Base-by-base conservation (phyloP, 2,113 vertebrate genomes). In the Megaceryle maxima region DNA sequence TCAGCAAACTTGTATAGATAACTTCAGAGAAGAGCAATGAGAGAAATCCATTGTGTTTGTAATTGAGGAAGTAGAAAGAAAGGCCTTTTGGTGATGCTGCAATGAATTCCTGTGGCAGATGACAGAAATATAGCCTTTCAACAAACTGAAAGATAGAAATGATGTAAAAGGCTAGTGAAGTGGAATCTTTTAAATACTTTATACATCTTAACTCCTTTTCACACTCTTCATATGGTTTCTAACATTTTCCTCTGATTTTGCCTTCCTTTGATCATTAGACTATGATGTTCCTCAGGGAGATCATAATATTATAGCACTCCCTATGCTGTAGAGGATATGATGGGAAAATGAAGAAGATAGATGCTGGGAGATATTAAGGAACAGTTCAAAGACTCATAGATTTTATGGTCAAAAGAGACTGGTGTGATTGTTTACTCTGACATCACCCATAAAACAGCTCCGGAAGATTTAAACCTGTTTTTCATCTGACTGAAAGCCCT, bases 201-300 rank as follows among this genome's bases (percentile, higher is more conserved):
- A 31, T 69, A 74, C 10, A 39, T 83, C 55, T 91, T 86, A 88
- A 73, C 9, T 90, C 0, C 64, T 90, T 88, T 93, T 80, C n/a
- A 87, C 35, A 66, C 7, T 92, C 55, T 85, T 90, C 19, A 1
- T 85, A 59, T 35, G 10, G 16, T 70, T 96, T 94, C 55, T 79
- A 90, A 80, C 2, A 43, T 94, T 95, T 83, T 85, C 17, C 21
- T 88, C 25, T 1, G 7, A 86, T 76, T 95, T 85, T 92, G 26
- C n/a, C 11, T 26, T 78, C 37, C 46, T 91, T 96, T 96, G 68
- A 93, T 94, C 68, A 77, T 70, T 77, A 51, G n/a, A 33, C 37
- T 67, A 3, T 44, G 53, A 39, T 72, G 56, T n/a, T 93, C 55
- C 43, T 64, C 11, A 31, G 64, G 33, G 46, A 90, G 69, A 77